These are phyloP conservation scores for Hymenochirus boettgeri DNA, from an alignment of 2,113 vertebrate genomes.

Conservation along the genomic window DNA sequence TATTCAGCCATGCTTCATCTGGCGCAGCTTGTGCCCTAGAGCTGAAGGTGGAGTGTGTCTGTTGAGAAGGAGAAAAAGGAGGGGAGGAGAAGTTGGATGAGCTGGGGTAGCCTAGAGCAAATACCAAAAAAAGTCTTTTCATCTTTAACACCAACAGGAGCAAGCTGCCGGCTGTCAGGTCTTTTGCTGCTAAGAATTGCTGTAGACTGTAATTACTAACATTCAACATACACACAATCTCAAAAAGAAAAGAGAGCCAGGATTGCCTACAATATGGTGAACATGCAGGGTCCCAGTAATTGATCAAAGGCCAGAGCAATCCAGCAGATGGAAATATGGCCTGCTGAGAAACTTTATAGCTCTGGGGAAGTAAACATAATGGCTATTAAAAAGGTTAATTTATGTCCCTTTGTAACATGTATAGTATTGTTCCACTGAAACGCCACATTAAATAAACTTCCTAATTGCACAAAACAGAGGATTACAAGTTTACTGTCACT, in stretches of 20 bases:
- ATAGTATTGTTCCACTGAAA: neutral
- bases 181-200: constrained; percentile 33
- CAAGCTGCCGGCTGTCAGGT: constrained; percentile 47
- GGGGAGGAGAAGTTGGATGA: neutral
- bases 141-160: constrained; percentile 24
- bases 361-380: constrained; percentile 5
- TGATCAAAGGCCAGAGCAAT: constrained; percentile 31
- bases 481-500: neutral
- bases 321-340: constrained; percentile 46
- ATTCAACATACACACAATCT: constrained; percentile 14
- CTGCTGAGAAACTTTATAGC: neutral
- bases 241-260: constrained; percentile 2
- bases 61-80: constrained; percentile 26
- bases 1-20: constrained; percentile 44
- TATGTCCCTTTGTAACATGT: neutral
- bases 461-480: neutral
- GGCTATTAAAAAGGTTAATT: constrained; percentile 26
- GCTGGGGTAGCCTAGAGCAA: constrained; percentile 29
- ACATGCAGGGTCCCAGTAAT: constrained; percentile 9
- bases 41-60: constrained; percentile 21
- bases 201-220: constrained; percentile 31
- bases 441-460: neutral
- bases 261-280: constrained; percentile 24
- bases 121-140: neutral
- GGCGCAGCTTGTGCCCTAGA: constrained; percentile 34